phyloP scores from a whole-genome alignment of 2,113 vertebrate species.

The Poeciliopsis retropinna region DNA sequence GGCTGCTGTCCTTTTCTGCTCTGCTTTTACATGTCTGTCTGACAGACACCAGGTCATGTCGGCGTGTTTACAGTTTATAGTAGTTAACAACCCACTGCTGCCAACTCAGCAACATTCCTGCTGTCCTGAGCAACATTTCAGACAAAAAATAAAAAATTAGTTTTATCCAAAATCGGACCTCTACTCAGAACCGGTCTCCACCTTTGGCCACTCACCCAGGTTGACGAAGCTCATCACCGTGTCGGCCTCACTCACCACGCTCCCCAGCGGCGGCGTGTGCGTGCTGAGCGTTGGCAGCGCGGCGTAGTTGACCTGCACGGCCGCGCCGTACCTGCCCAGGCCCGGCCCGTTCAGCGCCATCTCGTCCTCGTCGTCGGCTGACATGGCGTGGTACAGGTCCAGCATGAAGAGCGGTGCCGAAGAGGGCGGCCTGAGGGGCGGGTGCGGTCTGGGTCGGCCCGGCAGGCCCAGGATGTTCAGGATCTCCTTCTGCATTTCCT shows the following conservation, averaged over 20 bases:
- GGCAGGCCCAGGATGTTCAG: conserved; percentile 89
- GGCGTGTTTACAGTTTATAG: too few relatives aligned
- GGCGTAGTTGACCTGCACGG: conserved; percentile 59
- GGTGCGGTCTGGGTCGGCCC: conserved; percentile 80
- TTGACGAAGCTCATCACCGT: conserved; percentile 98
- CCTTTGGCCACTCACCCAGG: conserved; percentile 83
- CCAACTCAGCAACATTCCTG: too few relatives aligned
- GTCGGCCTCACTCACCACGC: conserved; percentile 87
- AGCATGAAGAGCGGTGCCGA: conserved; percentile 96
- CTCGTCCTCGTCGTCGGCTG: conserved; percentile 76
- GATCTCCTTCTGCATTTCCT: conserved; percentile 94
- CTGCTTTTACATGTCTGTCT: too few relatives aligned
- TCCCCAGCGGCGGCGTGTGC: conserved; percentile 81
- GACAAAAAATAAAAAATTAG: too few relatives aligned
- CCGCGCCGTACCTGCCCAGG: conserved; percentile 61
- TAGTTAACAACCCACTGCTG: too few relatives aligned
- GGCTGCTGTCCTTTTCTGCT: too few relatives aligned
- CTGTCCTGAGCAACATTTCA: too few relatives aligned
- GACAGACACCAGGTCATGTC: too few relatives aligned
- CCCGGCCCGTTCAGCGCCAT: conserved; percentile 46
- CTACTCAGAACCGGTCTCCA: background rate
- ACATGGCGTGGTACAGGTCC: conserved; percentile 92
- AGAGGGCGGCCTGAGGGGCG: conserved; percentile 81
- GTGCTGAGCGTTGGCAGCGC: conserved; percentile 84
- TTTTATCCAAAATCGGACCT: too few relatives aligned